Evolutionary conservation across 1,140 invertebrate genomes (phyloP), one percentile per base, ranked within the genome.

Genomic region (Drosophila ohnishii): DNA sequence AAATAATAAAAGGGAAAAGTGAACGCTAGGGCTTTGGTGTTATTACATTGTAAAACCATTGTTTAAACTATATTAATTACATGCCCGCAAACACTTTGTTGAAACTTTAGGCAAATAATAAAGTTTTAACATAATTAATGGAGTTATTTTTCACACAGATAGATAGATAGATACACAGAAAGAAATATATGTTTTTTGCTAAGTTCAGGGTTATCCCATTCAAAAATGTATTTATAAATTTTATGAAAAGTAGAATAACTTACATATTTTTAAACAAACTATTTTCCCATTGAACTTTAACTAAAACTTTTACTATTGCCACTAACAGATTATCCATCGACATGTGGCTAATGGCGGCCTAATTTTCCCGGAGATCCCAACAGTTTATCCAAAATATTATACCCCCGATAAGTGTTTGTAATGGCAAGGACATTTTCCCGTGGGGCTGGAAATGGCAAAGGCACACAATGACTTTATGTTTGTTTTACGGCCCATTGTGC

Each of bases 401-500:
- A 53, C 30, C n/a, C 25, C 11, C 6, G 34, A 34, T 61, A 19
- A 45, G 45, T 19, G 59, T 40, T 32, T 50, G 44, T 40, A 22
- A 42, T 32, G 32, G 61, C 25, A 10, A 32, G 8, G 19, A 39
- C 28, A 39, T 45, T 55, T 30, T 28, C 44, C 51, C 47, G 39
- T 9, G 44, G 28, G 44, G n/a, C 62, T 3, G 45, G 25, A 59
- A 50, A 42, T 30, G 22, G 19, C n/a, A 37, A 10, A 44, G n/a
- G 13, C 25, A 45, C 5, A 72, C 56, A 73, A 61, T 72, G 39
- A 37, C 37, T 71, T 48, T 51, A 19, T 55, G 28, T 69, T 58
- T 58, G 25, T 47, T 45, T 72, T 65, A 53, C 34, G 16, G 42
- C 50, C 58, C 16, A 66, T 67, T 78, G 66, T 53, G 32, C 25